Base-by-base conservation (phyloP, 2,113 vertebrate species). In the Vanacampus margaritifer region DNA sequence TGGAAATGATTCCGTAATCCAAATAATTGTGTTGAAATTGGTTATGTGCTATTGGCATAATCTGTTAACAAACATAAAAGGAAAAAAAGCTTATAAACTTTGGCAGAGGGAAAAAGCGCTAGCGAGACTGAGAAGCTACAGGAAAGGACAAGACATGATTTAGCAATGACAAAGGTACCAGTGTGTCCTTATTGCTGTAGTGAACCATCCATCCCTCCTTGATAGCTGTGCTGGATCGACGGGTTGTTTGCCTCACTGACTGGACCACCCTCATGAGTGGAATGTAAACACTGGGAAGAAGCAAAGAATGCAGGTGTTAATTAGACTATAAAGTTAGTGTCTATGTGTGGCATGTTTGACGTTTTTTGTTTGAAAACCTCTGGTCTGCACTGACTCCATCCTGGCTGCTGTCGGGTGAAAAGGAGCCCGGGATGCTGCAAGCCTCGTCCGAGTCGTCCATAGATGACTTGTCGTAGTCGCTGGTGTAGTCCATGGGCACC, bases 131-230 rank as follows among this genome's bases (percentile, higher is more conserved):
- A 14, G 12, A 43, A 62, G 21, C 21, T 3, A 50, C 9, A 26
- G 57, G 24, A 73, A 73, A 67, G 58, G 6, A 48, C 80, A 67
- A 12, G 13, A 16, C 2, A 43, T 26, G 12, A 43, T 62, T 24
- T 16, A 11, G 32, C 8, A 3, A 12, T 1, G n/a, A 16, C 24
- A 41, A 43, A 26, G 6, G 13, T 92, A 95, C 94, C 93, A 96
- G 85, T 3, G 94, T 94, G 83, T 95, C 94, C 86, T 94, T 95
- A 79, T 91, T 94, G 86, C 92, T 95, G 90, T 94, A 95, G 82
- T 96, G 94, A 69, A 96, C 94, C 89, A 95, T 88, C 94, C 94
- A 96, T 23, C 94, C 94, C 79, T 95, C 94, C 10, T 93, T 94
- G 66, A 96, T 90, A 2, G 93, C 87, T 0, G 92, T 95, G 75